A percentile compares a stretch with the other conserved stretches of the same genome.
phyloP scores from a whole-genome alignment of 1,140 invertebrate species.

The honey bee (Apis mellifera) region DNA sequence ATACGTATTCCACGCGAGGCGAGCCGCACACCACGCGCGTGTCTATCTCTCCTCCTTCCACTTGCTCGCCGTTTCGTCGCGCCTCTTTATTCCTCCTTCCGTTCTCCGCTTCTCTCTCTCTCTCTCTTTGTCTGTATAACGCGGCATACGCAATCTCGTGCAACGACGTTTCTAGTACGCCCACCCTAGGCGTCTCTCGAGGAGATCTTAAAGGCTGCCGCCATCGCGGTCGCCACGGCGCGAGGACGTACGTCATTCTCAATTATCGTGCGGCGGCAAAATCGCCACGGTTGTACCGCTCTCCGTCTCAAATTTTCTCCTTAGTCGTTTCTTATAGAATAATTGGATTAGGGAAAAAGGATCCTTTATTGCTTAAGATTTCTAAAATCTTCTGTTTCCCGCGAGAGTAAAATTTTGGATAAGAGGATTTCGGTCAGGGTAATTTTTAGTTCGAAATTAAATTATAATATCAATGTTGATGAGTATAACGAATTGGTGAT shows the following conservation, averaged over 20 bases:
- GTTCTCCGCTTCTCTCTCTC: slow-evolving; percentile 6
- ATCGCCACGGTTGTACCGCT: slow-evolving; percentile 42
- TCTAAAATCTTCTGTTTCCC: not conserved
- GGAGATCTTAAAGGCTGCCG: slow-evolving; percentile 70
- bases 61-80: too few relatives aligned
- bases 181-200: slow-evolving; percentile 56
- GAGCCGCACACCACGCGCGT: slow-evolving; percentile 56
- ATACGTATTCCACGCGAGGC: slow-evolving; percentile 57
- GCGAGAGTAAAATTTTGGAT: not conserved
- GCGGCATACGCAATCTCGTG: slow-evolving; percentile 52
- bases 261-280: slow-evolving; percentile 71
- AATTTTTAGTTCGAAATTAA: too few relatives aligned
- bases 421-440: too few relatives aligned
- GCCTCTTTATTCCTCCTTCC: not conserved
- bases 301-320: not conserved
- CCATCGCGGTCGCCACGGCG: slow-evolving; percentile 42
- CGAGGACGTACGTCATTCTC: slow-evolving; percentile 74
- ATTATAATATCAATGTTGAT: too few relatives aligned
- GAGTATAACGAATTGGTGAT: too few relatives aligned
- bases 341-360: too few relatives aligned
- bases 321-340: not conserved
- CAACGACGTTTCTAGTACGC: slow-evolving; percentile 54
- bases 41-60: slow-evolving; percentile 31
- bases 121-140: slow-evolving; percentile 37
- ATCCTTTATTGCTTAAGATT: not conserved